phyloP scores from a whole-genome alignment of 2,113 vertebrate species.

The Podarcis cretensis region DNA sequence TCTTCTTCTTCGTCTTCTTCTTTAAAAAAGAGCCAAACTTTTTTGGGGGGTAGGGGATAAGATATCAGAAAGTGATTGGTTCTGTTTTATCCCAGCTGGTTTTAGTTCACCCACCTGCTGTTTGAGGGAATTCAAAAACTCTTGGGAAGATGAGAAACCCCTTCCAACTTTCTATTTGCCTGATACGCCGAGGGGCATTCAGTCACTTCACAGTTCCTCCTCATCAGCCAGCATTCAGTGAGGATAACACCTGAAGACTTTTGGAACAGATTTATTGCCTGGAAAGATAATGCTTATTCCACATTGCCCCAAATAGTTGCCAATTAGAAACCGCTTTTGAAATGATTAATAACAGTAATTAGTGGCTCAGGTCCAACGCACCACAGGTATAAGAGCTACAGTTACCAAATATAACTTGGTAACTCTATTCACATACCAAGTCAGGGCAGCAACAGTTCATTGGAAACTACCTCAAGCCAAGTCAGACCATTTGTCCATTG shows the following conservation, averaged over 20 bases:
- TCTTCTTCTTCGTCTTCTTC: background rate
- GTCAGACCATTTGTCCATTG: background rate
- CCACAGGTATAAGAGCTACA: background rate
- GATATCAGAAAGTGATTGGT: slow-evolving; percentile 55
- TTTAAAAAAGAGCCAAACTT: slow-evolving; percentile 49
- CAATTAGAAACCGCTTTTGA: background rate
- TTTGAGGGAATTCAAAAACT: slow-evolving; percentile 70
- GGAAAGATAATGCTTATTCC: slow-evolving; percentile 61
- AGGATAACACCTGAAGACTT: slow-evolving; percentile 68
- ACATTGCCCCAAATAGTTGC: slow-evolving; percentile 47
- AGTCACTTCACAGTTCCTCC: slow-evolving; percentile 45
- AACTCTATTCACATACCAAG: background rate
- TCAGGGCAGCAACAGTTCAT: background rate
- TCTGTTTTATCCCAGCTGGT: slow-evolving; percentile 64
- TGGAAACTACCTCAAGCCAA: background rate
- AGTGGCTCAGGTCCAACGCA: background rate
- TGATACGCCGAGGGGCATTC: slow-evolving; percentile 57
- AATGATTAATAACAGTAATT: background rate
- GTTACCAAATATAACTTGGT: background rate
- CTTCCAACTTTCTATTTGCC: slow-evolving; percentile 57
- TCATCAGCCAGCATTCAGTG: slow-evolving; percentile 61
- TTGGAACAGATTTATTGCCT: slow-evolving; percentile 58
- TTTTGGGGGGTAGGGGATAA: background rate
- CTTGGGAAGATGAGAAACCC: slow-evolving; percentile 55
- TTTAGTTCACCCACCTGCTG: slow-evolving; percentile 71